Base-by-base conservation (phyloP, 2,797 vertebrate species). In the Hirundo rustica region DNA sequence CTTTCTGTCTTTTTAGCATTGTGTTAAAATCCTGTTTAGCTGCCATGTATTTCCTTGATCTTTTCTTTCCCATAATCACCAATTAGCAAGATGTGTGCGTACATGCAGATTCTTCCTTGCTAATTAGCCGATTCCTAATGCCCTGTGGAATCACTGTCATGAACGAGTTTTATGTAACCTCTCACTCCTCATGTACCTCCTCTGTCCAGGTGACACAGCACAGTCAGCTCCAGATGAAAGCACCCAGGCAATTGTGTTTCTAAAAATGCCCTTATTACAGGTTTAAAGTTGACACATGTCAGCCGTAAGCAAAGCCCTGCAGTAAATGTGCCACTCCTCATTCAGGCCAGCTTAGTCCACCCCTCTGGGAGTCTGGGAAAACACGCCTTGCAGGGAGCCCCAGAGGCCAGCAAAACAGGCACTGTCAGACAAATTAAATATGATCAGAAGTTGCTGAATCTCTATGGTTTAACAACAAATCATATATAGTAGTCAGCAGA, bases 361-460 rank as follows among this genome's bases (percentile, higher is more conserved):
- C 51, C 44, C 73, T 94, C n/a, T 67, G 75, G 86, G 76, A 81
- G 62, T 53, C 76, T 88, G 87, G 85, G 91, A 57, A 88, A 94
- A 91, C 70, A 91, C 79, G 51, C 82, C 79, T 92, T 92, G 71
- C 80, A 92, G 94, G 64, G 77, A 90, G 92, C 77, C 71, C 79
- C 44, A 17, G 51, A 34, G 90, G 85, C 92, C 91, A 90, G 76
- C 89, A 87, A 73, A 94, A 74, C 74, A 71, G 89, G 48, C 42
- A 0, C 73, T 88, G 88, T 78, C 15, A 7, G 67, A 77, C 64
- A 82, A 61, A 79, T 79, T 79, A 67, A 94, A 38, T 85, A 48
- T 8, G 16, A 73, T 32, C 76, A 85, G 45, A 79, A 84, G 87
- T 54, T 90, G 36, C 57, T 19, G 61, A 61, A 85, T 84, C 66